A percentile compares a stretch with the other conserved stretches of the same genome.
Evolutionary conservation across 2,113 vertebrate species (phyloP).

Genomic region (Naja naja): DNA sequence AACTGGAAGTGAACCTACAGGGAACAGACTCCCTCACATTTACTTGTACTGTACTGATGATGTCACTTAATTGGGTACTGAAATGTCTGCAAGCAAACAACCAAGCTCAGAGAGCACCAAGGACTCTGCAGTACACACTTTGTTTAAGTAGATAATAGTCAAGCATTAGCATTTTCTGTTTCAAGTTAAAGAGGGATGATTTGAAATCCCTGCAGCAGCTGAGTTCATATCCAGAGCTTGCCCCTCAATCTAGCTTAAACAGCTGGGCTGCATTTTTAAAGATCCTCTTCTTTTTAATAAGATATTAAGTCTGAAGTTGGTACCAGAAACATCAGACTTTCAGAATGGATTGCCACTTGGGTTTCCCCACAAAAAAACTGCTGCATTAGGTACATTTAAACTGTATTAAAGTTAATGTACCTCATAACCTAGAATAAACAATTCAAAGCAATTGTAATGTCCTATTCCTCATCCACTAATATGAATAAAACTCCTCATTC

Average conservation of each 20-base stretch:
- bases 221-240: not conserved
- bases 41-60: not conserved
- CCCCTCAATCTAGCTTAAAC: not conserved
- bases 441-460: not conserved
- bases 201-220: not conserved
- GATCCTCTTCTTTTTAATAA: not conserved
- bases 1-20: not conserved
- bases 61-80: not conserved
- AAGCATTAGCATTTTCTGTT: not conserved
- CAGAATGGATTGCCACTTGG: not conserved
- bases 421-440: not conserved
- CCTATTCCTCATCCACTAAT: not conserved
- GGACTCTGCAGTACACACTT: not conserved
- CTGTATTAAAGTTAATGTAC: not conserved
- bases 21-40: not conserved
- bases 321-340: not conserved
- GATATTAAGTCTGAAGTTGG: constrained; percentile 5
- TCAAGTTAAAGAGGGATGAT: not conserved
- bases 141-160: not conserved
- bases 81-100: not conserved
- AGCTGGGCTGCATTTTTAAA: not conserved
- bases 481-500: not conserved
- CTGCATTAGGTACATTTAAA: not conserved
- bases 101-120: not conserved
- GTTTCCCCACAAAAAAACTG: not conserved